phyloP scores from a whole-genome alignment of 2,888 invertebrate genomes.

The Monopis laevigella region DNA sequence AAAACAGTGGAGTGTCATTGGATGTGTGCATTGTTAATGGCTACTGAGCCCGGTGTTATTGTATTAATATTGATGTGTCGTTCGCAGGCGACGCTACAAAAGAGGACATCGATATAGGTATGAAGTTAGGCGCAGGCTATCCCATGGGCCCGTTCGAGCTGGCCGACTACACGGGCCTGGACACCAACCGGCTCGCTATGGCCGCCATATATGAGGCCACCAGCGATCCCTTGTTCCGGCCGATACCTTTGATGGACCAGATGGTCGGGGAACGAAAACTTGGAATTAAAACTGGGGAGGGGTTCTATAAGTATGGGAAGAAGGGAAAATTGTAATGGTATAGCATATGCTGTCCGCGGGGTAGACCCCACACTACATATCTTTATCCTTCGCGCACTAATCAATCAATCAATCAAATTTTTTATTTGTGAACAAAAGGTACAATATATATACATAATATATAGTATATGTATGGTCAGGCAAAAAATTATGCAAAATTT shows the following conservation, averaged over 20 bases:
- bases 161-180: constrained; percentile 85
- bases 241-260: constrained; percentile 70
- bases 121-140: constrained; percentile 91
- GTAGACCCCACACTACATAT: no score
- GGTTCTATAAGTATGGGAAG: constrained; percentile 79
- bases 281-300: constrained; percentile 84
- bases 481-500: no score
- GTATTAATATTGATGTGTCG: no score
- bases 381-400: no score
- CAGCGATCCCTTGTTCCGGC: constrained; percentile 53
- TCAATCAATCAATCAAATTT: no score
- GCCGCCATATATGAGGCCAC: constrained; percentile 80
- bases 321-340: constrained; percentile 30
- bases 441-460: no score
- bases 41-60: no score
- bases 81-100: constrained; percentile 72
- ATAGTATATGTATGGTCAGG: no score
- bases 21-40: no score
- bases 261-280: constrained; percentile 81
- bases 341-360: no score
- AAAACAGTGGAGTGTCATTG: no score
- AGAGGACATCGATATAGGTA: constrained; percentile 85
- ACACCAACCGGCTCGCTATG: constrained; percentile 80
- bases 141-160: constrained; percentile 93
- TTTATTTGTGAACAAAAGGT: no score